Base-by-base conservation (phyloP, 2,797 vertebrate genomes). In the Distichodus sexfasciatus region DNA sequence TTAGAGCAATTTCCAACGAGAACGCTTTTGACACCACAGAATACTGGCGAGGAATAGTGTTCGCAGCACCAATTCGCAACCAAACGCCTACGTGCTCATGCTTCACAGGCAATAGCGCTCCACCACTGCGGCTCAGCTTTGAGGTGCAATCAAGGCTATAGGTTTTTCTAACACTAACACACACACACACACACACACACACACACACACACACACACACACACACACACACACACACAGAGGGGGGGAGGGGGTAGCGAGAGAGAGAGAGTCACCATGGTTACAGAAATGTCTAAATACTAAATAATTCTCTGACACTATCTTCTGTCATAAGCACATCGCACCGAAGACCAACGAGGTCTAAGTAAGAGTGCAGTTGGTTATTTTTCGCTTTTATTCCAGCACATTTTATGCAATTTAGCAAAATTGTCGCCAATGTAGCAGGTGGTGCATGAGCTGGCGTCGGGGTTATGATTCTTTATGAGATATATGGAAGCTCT, bases 231-330 rank as follows among this genome's bases (percentile, higher is more conserved):
- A n/a, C n/a, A n/a, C n/a, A n/a, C n/a, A n/a, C n/a, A n/a, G n/a
- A n/a, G n/a, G n/a, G n/a, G n/a, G n/a, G n/a, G n/a, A n/a, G n/a
- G n/a, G n/a, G n/a, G n/a, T n/a, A n/a, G 47, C 3, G 10, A 11
- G 3, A 11, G 10, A 17, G 46, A 31, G n/a, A 63, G 41, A 24
- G 71, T 76, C 71, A 54, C 67, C 62, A 79, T 76, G 59, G 74
- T 71, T 74, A 79, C 63, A 11, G 57, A 41, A 47, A 17, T 47
- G 70, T n/a, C n/a, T n/a, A n/a, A n/a, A n/a, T n/a, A n/a, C n/a
- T n/a, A n/a, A n/a, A n/a, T n/a, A n/a, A n/a, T n/a, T n/a, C n/a
- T n/a, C n/a, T n/a, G n/a, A n/a, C n/a, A n/a, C n/a, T n/a, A n/a
- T n/a, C n/a, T n/a, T n/a, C n/a, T n/a, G n/a, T n/a, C n/a, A n/a